Percentiles rank a stretch among this genome's conserved stretches.
Evolutionary conservation across 2,113 vertebrate genomes (phyloP).

Genomic region (Micronisus gabar): DNA sequence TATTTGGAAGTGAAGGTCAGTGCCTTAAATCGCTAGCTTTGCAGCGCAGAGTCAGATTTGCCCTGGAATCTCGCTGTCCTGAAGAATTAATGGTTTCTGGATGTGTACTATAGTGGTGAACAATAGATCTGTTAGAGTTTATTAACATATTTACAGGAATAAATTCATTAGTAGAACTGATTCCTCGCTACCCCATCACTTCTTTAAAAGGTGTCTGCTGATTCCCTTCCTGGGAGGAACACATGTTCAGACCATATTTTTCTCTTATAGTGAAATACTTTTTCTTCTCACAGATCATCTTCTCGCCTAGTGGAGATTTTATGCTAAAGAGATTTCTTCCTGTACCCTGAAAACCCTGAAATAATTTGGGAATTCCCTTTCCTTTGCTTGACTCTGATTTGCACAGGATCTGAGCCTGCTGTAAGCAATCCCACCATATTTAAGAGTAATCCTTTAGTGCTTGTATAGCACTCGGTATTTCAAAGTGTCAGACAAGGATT

Average conservation of each 20-base stretch:
- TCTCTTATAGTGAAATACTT: background rate
- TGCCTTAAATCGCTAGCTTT: background rate
- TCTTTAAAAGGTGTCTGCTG: background rate
- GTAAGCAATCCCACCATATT: background rate
- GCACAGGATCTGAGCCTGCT: background rate
- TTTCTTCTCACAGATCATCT: background rate
- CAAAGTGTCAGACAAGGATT: background rate
- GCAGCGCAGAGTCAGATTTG: background rate
- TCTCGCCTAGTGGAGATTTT: background rate
- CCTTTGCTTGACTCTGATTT: background rate
- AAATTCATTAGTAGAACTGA: background rate
- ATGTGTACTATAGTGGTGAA: background rate
- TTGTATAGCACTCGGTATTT: background rate
- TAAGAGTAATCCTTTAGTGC: background rate
- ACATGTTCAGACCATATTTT: fast-evolving
- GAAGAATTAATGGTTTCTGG: background rate
- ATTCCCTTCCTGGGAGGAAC: background rate
- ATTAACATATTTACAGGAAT: background rate
- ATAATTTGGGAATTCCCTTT: background rate
- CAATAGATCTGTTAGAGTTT: background rate
- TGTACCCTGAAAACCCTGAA: background rate
- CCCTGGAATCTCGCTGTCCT: background rate
- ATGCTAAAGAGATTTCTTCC: background rate
- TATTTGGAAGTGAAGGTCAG: background rate
- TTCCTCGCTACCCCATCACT: background rate